A percentile compares a stretch with the other conserved stretches of the same genome.
Evolutionary conservation across 2,113 vertebrate genomes (phyloP).

Genomic region (Leuciscus idus): DNA sequence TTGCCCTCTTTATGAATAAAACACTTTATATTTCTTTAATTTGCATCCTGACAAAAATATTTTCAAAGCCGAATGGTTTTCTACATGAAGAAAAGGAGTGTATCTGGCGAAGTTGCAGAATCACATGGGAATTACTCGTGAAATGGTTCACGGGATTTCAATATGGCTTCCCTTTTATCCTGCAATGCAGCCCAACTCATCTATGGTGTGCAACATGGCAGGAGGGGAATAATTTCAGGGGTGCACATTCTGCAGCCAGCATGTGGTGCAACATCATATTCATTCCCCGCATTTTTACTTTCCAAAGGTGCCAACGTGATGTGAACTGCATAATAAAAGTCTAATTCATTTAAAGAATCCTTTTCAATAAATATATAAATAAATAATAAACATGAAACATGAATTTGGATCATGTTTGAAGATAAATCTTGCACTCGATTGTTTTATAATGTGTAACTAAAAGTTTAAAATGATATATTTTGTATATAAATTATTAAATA

Average conservation of each 20-base stretch:
- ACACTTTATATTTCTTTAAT: not conserved
- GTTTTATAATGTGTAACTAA: too few species aligned
- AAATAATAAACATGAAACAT: not conserved
- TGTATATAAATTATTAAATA: too few species aligned
- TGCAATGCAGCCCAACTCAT: not conserved
- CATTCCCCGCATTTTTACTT: conserved; percentile 33
- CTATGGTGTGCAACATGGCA: conserved; percentile 9
- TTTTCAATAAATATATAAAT: not conserved
- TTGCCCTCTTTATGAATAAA: conserved; percentile 1
- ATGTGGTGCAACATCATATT: conserved; percentile 47
- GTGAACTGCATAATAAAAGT: not conserved
- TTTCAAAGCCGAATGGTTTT: not conserved
- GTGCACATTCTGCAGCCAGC: conserved; percentile 48
- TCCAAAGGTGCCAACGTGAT: not conserved
- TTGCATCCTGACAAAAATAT: not conserved
- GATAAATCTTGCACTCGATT: not conserved
- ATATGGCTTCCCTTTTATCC: conserved; percentile 42
- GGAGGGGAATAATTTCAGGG: conserved; percentile 53
- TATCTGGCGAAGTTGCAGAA: not conserved
- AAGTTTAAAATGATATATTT: too few species aligned
- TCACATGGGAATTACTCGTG: not conserved
- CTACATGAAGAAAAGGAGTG: not conserved
- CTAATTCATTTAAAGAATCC: not conserved
- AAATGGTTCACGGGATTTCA: conserved; percentile 30
- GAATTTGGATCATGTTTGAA: not conserved